Evolutionary conservation across 2,888 invertebrate genomes (phyloP).

Genomic region (Patella caerulea): DNA sequence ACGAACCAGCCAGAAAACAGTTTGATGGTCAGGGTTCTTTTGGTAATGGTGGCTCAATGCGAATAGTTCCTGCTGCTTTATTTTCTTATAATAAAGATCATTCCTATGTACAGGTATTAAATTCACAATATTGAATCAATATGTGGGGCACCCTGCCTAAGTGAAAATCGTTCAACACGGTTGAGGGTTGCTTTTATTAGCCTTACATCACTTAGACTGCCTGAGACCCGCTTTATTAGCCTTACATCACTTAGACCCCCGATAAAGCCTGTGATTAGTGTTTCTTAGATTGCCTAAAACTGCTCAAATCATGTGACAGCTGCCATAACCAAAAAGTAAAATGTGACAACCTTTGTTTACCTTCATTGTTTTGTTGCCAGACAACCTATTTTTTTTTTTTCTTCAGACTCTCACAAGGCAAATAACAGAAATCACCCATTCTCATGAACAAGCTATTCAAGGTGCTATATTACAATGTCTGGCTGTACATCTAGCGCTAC

Average conservation of each 20-base stretch:
- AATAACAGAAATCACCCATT: slow-evolving; percentile 78
- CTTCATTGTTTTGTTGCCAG: not conserved
- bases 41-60: slow-evolving; percentile 86
- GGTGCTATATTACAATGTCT: slow-evolving; percentile 74
- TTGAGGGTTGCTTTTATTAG: too few relatives aligned
- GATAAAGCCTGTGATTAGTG: too few relatives aligned
- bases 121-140: too few relatives aligned
- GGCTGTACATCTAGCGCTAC: slow-evolving; percentile 75
- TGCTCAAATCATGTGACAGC: too few relatives aligned
- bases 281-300: too few relatives aligned
- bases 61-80: slow-evolving; percentile 79
- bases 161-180: too few relatives aligned
- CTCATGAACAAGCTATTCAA: slow-evolving; percentile 70
- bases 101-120: slow-evolving; percentile 45
- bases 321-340: not conserved
- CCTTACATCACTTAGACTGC: too few relatives aligned
- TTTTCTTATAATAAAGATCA: slow-evolving; percentile 68
- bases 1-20: slow-evolving; percentile 78
- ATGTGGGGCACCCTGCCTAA: too few relatives aligned
- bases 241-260: too few relatives aligned
- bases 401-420: slow-evolving; percentile 48
- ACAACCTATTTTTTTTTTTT: not conserved
- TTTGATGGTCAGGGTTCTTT: slow-evolving; percentile 81
- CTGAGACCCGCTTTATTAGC: too few relatives aligned
- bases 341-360: not conserved